A percentile compares a stretch with the other conserved stretches of the same genome.
Conservation (phyloP, 2,113 vertebrate species). For the Alces alces region DNA sequence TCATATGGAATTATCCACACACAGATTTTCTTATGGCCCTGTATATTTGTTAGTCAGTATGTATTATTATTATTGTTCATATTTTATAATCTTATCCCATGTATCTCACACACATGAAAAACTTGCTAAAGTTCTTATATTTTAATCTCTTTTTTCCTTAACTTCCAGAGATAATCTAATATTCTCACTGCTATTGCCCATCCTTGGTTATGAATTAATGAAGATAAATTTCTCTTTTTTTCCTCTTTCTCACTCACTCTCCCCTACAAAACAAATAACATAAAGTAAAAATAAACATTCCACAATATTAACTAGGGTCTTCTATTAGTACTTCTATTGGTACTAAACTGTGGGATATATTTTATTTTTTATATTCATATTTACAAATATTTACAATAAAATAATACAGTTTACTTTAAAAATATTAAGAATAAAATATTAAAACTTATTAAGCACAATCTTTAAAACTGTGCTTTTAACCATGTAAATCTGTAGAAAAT, state of each 20-base stretch:
- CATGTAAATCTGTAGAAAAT: not conserved
- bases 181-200: not conserved
- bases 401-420: not conserved
- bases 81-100: not conserved
- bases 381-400: not conserved
- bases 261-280: not conserved
- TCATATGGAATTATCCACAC: not conserved
- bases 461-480: not conserved
- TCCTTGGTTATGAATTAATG: not conserved
- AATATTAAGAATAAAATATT: not conserved
- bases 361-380: not conserved
- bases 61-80: not conserved
- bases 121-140: not conserved
- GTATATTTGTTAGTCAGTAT: not conserved
- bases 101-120: not conserved
- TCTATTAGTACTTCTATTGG: not conserved
- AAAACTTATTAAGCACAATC: not conserved
- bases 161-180: not conserved
- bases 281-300: not conserved
- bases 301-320: not conserved
- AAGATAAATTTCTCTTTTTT: not conserved
- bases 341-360: not conserved
- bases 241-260: not conserved
- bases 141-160: not conserved
- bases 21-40: not conserved